phyloP scores from a whole-genome alignment of 2,797 vertebrate species.

The Anabas testudineus region DNA sequence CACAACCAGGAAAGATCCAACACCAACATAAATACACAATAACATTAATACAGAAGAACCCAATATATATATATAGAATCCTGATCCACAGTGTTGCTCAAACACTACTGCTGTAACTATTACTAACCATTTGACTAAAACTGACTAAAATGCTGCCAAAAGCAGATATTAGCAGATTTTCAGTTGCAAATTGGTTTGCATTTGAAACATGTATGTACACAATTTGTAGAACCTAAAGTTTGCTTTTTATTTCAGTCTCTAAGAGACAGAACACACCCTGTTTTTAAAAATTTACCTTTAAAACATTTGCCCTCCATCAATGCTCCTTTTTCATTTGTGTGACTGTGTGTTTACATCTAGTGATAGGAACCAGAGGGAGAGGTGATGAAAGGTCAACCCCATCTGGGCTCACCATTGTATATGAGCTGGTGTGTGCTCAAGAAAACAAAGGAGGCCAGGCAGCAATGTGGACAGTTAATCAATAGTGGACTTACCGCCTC shows the following conservation, averaged over 20 bases:
- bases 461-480: slow-evolving; percentile 81
- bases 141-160: too few relatives aligned
- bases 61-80: too few relatives aligned
- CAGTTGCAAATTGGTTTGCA: too few relatives aligned
- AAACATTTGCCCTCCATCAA: slow-evolving; percentile 2
- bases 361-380: slow-evolving; percentile 43
- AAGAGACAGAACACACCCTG: background rate
- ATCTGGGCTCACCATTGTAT: slow-evolving; percentile 38
- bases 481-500: slow-evolving; percentile 80
- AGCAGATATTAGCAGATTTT: too few relatives aligned
- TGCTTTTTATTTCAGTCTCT: too few relatives aligned
- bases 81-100: too few relatives aligned
- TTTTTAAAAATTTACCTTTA: background rate
- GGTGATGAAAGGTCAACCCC: slow-evolving; percentile 63
- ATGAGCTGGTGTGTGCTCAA: slow-evolving; percentile 42
- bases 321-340: slow-evolving; percentile 19
- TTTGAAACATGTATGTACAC: too few relatives aligned
- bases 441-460: slow-evolving; percentile 73
- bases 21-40: too few relatives aligned
- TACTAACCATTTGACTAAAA: too few relatives aligned
- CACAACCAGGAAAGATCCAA: too few relatives aligned
- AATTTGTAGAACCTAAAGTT: too few relatives aligned
- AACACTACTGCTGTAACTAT: background rate
- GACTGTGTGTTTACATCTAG: slow-evolving; percentile 15
- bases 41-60: too few relatives aligned